Evolutionary conservation across 2,113 vertebrate genomes (phyloP).

Genomic region (Paedocypris sp.): DNA sequence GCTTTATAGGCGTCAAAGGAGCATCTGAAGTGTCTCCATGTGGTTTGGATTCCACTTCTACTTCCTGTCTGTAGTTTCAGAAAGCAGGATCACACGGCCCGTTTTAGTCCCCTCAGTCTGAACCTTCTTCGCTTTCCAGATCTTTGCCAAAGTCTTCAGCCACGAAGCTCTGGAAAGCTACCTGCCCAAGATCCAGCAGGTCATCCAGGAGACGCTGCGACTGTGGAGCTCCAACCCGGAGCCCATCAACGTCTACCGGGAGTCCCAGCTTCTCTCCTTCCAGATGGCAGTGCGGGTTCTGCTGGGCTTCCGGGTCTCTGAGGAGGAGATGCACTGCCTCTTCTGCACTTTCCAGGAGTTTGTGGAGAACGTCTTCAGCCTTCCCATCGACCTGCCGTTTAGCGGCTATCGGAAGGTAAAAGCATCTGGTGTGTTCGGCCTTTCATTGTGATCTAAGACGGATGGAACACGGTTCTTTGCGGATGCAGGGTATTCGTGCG

Average conservation of each 20-base stretch:
- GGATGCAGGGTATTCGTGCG: conserved; percentile 79
- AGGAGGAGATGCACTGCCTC: conserved; percentile 79
- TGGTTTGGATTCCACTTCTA: too few relatives aligned
- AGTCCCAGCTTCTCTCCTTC: conserved; percentile 87
- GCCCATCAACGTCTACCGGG: conserved; percentile 88
- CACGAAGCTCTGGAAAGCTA: conserved; percentile 90
- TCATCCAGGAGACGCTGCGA: conserved; percentile 87
- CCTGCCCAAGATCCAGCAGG: conserved; percentile 90
- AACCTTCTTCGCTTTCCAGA: conserved; percentile 52
- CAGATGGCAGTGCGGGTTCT: conserved; percentile 90
- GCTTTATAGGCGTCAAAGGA: too few relatives aligned
- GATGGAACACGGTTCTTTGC: neutral
- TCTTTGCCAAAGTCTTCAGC: conserved; percentile 96
- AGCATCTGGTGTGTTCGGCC: neutral
- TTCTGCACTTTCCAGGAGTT: conserved; percentile 93
- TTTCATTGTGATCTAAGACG: too few relatives aligned
- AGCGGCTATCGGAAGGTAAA: conserved; percentile 88
- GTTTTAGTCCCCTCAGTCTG: too few relatives aligned
- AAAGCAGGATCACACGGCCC: too few relatives aligned
- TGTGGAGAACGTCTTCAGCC: conserved; percentile 91
- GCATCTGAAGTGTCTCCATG: too few relatives aligned
- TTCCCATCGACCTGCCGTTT: conserved; percentile 91
- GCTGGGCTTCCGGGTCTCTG: conserved; percentile 83
- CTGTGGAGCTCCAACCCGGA: conserved; percentile 88
- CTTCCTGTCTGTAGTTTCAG: too few relatives aligned